These are phyloP conservation scores for Gambusia yucatana DNA, from an alignment of 2,797 vertebrate genomes.

Conservation along the genomic window DNA sequence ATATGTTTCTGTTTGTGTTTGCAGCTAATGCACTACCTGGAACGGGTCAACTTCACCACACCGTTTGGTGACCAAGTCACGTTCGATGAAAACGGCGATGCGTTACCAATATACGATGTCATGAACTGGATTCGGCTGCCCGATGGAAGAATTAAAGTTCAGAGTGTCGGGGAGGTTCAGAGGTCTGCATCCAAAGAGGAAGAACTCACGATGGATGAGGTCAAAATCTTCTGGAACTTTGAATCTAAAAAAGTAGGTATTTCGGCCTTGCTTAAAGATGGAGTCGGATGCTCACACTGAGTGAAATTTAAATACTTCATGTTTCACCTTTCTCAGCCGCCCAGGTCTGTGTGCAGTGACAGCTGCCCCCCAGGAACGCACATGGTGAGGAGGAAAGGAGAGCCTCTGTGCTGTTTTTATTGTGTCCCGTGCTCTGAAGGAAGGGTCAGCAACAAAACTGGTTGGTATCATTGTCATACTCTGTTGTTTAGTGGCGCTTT, in stretches of 20 bases:
- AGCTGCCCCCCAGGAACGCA: constrained; percentile 76
- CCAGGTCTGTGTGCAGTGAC: constrained; percentile 75
- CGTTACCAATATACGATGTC: constrained; percentile 75
- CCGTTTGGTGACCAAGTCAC: constrained; percentile 74
- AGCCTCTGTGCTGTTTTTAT: constrained; percentile 79
- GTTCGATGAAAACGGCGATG: constrained; percentile 79
- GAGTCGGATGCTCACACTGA: background rate
- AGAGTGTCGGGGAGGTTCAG: constrained; percentile 71
- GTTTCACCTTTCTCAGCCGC: constrained; percentile 47
- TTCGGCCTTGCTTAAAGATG: background rate
- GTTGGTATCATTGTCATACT: constrained; percentile 49
- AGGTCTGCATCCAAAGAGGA: constrained; percentile 36
- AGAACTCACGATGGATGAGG: constrained; percentile 14
- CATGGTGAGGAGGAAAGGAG: constrained; percentile 59
- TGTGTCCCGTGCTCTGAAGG: constrained; percentile 77
- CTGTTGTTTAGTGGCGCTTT: background rate
- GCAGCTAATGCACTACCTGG: constrained; percentile 73
- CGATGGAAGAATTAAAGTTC: constrained; percentile 59
- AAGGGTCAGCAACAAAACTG: constrained; percentile 75
- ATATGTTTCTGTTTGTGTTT: background rate
- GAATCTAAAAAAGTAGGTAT: constrained; percentile 21
- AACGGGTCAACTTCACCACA: constrained; percentile 75
- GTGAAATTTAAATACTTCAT: too few species aligned
- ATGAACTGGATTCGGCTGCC: constrained; percentile 74
- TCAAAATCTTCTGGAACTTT: constrained; percentile 28